A percentile compares a stretch with the other conserved stretches of the same genome.
phyloP scores from a whole-genome alignment of 2,113 vertebrate genomes.

The Mugil cephalus region DNA sequence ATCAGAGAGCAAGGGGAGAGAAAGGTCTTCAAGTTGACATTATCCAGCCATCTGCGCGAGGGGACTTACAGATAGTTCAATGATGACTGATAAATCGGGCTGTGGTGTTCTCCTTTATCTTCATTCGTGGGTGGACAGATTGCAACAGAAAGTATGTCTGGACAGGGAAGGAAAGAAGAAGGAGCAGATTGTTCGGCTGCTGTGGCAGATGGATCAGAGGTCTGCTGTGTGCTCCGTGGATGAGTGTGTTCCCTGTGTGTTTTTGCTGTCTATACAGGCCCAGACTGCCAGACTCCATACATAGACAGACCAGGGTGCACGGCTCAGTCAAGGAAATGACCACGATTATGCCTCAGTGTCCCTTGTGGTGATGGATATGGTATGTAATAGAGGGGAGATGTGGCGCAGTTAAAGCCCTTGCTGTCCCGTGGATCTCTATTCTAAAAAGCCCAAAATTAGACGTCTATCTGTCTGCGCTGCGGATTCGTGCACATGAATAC shows the following conservation, averaged over 20 bases:
- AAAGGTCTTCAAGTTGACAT: constrained; percentile 76
- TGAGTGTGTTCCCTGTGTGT: constrained; percentile 74
- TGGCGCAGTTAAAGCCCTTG: constrained; percentile 20
- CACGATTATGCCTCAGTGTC: constrained; percentile 65
- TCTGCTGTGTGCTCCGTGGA: constrained; percentile 66
- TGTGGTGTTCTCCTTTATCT: constrained; percentile 88
- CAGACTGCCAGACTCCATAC: constrained; percentile 81
- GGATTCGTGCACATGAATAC: not conserved
- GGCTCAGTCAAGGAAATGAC: constrained; percentile 74
- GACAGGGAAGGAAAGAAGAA: constrained; percentile 78
- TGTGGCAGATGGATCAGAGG: constrained; percentile 70
- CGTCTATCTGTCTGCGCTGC: not conserved
- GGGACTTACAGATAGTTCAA: constrained; percentile 71
- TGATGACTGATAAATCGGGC: constrained; percentile 84
- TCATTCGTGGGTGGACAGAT: constrained; percentile 72
- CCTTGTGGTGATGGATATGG: constrained; percentile 68
- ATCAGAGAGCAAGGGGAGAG: constrained; percentile 26
- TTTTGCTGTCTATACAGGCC: constrained; percentile 57
- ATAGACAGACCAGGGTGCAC: constrained; percentile 52
- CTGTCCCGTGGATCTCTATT: constrained; percentile 14
- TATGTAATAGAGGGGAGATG: constrained; percentile 56
- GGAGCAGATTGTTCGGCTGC: constrained; percentile 80
- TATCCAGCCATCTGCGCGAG: constrained; percentile 82
- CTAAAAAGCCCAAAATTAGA: not conserved
- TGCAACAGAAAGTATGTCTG: constrained; percentile 78